Evolutionary conservation across 2,113 vertebrate genomes (phyloP), one percentile per base, ranked within the genome.

Genomic region (Pipa parva): DNA sequence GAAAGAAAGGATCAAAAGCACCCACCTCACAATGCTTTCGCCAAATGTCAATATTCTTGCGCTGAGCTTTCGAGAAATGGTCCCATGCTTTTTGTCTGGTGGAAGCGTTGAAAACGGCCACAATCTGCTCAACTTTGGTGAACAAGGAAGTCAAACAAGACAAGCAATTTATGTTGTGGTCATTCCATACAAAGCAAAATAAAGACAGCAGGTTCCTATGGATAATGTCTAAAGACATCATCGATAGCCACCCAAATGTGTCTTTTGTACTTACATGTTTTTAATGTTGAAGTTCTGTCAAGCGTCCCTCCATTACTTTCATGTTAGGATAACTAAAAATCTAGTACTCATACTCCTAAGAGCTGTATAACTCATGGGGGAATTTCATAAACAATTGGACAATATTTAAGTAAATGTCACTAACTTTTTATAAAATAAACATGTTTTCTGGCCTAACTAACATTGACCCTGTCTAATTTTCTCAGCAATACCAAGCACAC

Each of bases 21-120:
- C 97, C 90, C 92, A 99, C 97, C 97, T 99, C 94, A 79, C 95
- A 98, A 82, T 98, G 95, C 84, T 98, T 98, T 86, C 93, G 88
- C 97, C 97, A 98, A 85, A 97, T 95, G 90, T 99, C 97, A 92
- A 99, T 95, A 93, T 98, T 99, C 93, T 96, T 98, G 90, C 95
- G 93, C 89, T 99, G 97, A 75, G 97, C 95, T 95, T 99, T 99
- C 84, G 95, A 94, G 94, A 99, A 99, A 95, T 98, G 95, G 92
- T 99, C 97, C 97, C 95, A 98, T 84, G 95, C 94, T 94, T 97
- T 97, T 93, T 98, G 95, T 87, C 93, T 91, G 90, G 92, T 89
- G 84, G 95, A 92, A 84, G 95, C 94, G 91, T 91, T 93, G 92
- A 98, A 98, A 87, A 98, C 95, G 82, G 90, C 85, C 83, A 91